A percentile compares a stretch with the other conserved stretches of the same genome.
phyloP scores from a whole-genome alignment of 2,888 invertebrate genomes.

The Pammene fasciana region DNA sequence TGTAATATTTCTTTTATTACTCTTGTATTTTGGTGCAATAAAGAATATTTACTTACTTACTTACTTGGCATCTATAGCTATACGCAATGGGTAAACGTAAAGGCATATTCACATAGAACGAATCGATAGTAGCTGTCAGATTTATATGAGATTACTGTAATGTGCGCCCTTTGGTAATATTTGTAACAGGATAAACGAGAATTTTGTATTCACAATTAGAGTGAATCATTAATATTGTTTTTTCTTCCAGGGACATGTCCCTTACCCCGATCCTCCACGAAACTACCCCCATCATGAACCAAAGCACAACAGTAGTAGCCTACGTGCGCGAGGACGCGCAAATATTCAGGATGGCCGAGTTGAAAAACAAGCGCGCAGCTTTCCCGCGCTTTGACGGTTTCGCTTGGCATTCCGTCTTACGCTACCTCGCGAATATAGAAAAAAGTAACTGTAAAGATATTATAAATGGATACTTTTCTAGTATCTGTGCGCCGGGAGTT shows the following conservation, averaged over 20 bases:
- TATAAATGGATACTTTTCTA: slow-evolving; percentile 84
- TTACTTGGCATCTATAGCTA: no score
- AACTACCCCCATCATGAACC: slow-evolving; percentile 81
- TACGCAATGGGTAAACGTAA: no score
- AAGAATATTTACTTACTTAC: no score
- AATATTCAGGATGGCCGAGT: slow-evolving; percentile 84
- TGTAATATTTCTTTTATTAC: no score
- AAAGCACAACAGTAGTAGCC: slow-evolving; percentile 86
- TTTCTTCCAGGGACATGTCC: slow-evolving; percentile 77
- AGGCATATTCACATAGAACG: no score
- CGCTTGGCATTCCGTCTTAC: slow-evolving; percentile 85
- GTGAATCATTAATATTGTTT: not conserved
- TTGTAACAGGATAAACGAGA: no score
- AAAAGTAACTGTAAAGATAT: slow-evolving; percentile 70
- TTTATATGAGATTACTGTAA: no score
- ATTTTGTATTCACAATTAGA: no score
- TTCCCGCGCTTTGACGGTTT: slow-evolving; percentile 91
- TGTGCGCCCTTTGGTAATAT: no score
- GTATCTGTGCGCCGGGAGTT: slow-evolving; percentile 85
- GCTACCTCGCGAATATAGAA: slow-evolving; percentile 68
- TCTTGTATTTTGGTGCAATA: no score
- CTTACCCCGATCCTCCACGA: slow-evolving; percentile 85
- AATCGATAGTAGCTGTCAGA: no score
- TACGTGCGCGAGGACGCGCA: slow-evolving; percentile 85
- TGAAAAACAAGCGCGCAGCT: slow-evolving; percentile 89